Conservation (phyloP, 2,797 vertebrate genomes). For the Pipistrellus nathusii region DNA sequence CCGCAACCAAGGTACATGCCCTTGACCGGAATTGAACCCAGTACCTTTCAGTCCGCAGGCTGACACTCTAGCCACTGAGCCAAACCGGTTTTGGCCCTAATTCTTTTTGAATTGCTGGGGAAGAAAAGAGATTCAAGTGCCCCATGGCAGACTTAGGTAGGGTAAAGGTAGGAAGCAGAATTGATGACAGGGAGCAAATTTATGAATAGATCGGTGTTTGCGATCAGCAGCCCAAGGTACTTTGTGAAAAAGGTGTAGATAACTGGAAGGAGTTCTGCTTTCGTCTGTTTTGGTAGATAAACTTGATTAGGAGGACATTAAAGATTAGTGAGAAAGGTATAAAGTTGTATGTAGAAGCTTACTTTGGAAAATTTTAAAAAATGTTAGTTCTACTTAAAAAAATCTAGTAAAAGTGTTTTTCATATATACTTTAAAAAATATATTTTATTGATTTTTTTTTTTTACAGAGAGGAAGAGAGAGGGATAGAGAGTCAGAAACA, state of each 20-base stretch:
- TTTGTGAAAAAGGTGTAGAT: constrained; percentile 28
- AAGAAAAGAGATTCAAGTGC: constrained; percentile 28
- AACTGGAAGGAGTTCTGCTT: background rate
- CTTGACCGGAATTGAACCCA: too few species aligned
- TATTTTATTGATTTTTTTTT: too few species aligned
- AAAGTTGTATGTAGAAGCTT: background rate
- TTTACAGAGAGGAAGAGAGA: too few species aligned
- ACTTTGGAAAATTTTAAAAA: background rate
- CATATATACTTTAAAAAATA: background rate
- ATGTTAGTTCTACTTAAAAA: background rate
- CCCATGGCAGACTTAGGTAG: constrained; percentile 11
- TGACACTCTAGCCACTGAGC: too few species aligned
- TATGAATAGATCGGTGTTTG: constrained; percentile 42
- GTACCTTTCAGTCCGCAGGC: too few species aligned
- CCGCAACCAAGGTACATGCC: too few species aligned
- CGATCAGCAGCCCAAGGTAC: background rate
- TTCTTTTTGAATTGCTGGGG: constrained; percentile 25
- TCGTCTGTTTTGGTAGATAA: constrained; percentile 1
- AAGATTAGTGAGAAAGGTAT: constrained; percentile 28
- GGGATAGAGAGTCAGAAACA: too few species aligned
- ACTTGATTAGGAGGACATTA: constrained; percentile 20
- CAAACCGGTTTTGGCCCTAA: background rate
- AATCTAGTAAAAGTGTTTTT: background rate
- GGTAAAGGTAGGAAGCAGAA: constrained; percentile 40
- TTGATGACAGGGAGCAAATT: background rate